A percentile compares a stretch with the other conserved stretches of the same genome.
Evolutionary conservation across 2,797 vertebrate species (phyloP).

Genomic region (Eleutherodactylus coqui): DNA sequence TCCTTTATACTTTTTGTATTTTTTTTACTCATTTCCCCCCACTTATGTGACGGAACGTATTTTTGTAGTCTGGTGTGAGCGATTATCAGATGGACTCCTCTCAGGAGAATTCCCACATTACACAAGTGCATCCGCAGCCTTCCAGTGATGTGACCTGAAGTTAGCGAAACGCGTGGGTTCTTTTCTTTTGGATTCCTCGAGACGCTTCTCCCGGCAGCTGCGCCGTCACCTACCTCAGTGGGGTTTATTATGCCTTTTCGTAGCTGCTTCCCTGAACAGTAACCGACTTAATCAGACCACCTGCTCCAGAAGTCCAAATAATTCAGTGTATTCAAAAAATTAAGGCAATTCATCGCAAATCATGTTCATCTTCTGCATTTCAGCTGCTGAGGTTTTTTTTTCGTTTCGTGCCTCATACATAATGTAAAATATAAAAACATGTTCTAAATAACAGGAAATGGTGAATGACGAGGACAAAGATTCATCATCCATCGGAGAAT

Average conservation of each 20-base stretch:
- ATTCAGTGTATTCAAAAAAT: slow-evolving; percentile 51
- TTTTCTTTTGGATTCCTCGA: not conserved
- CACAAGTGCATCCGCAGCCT: not conserved
- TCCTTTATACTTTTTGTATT: too few relatives aligned
- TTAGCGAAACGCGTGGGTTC: not conserved
- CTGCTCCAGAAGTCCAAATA: slow-evolving; percentile 51
- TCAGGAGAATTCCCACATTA: not conserved
- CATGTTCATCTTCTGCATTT: slow-evolving; percentile 18
- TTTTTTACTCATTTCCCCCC: too few relatives aligned
- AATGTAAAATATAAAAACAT: slow-evolving; percentile 38
- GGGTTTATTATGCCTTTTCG: slow-evolving; percentile 28
- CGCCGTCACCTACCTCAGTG: slow-evolving; percentile 36
- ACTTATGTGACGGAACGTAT: too few relatives aligned
- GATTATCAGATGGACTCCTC: not conserved
- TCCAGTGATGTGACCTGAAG: not conserved
- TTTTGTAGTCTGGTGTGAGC: too few relatives aligned
- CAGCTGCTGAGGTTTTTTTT: slow-evolving; percentile 36
- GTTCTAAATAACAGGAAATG: slow-evolving; percentile 12
- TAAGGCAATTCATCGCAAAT: slow-evolving; percentile 51
- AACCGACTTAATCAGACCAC: slow-evolving; percentile 40
- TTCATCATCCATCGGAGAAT: slow-evolving; percentile 1
- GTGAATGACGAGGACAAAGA: slow-evolving; percentile 22
- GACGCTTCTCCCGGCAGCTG: slow-evolving; percentile 31
- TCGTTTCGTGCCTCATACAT: slow-evolving; percentile 22
- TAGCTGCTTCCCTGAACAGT: slow-evolving; percentile 16